These are phyloP conservation scores for Megaustenia siamemsis DNA, from an alignment of 2,888 invertebrate species.

Conservation along the genomic window DNA sequence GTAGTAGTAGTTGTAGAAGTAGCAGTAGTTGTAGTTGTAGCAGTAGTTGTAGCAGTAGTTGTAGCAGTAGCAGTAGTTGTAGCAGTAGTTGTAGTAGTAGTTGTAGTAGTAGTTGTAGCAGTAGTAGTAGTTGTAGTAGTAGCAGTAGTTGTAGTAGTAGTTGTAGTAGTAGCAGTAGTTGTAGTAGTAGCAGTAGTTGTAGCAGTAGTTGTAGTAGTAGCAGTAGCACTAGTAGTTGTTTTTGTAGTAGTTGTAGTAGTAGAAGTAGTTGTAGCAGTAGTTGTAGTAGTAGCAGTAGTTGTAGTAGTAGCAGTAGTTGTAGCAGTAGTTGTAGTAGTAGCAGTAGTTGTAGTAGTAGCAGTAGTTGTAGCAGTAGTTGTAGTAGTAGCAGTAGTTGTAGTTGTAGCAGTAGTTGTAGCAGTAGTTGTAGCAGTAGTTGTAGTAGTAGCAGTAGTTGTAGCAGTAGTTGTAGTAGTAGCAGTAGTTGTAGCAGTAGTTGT, in stretches of 20 bases:
- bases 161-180: neutral
- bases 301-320: neutral
- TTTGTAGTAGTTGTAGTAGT: too few relatives aligned
- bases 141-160: neutral
- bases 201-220: too few relatives aligned
- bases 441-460: slow-evolving; percentile 29
- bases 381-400: neutral
- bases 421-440: slow-evolving; percentile 35
- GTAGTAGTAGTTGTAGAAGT: neutral
- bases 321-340: neutral
- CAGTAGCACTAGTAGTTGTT: too few relatives aligned
- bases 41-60: slow-evolving; percentile 25
- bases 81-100: slow-evolving; percentile 3
- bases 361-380: neutral
- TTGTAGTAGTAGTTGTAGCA: too few relatives aligned
- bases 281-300: too few relatives aligned
- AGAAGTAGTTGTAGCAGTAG: too few relatives aligned
- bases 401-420: neutral
- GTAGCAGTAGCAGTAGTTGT: slow-evolving; percentile 25
- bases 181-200: neutral
- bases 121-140: too few relatives aligned
- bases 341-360: neutral
- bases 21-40: slow-evolving; percentile 3
- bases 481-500: neutral
- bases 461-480: neutral